These are phyloP conservation scores for Benthosema pterotum DNA, from an alignment of 2,797 vertebrate species.

Conservation along the genomic window DNA sequence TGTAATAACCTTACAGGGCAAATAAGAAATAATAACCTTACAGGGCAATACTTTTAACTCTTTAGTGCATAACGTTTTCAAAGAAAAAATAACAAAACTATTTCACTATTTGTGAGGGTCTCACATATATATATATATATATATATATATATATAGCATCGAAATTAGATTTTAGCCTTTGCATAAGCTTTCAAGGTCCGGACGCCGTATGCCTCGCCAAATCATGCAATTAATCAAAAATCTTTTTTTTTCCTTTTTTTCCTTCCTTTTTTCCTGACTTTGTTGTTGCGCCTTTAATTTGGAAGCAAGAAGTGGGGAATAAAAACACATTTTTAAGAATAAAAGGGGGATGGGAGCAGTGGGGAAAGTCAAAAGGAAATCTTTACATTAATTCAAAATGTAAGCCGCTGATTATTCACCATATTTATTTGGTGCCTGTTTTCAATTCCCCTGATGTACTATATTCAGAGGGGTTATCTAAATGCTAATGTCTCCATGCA, in stretches of 20 bases:
- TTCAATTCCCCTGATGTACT: conserved; percentile 65
- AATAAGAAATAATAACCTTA: too few species aligned
- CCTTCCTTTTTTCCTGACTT: not conserved
- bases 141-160: too few species aligned
- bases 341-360: conserved; percentile 3
- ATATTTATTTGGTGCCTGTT: conserved; percentile 70
- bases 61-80: too few species aligned
- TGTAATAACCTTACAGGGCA: too few species aligned
- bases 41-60: too few species aligned
- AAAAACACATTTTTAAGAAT: not conserved
- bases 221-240: not conserved
- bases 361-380: conserved; percentile 44
- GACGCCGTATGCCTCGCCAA: too few species aligned
- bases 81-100: too few species aligned
- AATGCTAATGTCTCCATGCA: conserved; percentile 83
- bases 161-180: too few species aligned
- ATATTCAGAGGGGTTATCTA: conserved; percentile 80
- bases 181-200: too few species aligned
- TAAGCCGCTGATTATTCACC: conserved; percentile 72
- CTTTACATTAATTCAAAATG: conserved; percentile 69
- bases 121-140: too few species aligned
- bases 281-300: conserved; percentile 12
- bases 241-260: not conserved
- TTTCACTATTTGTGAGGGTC: too few species aligned
- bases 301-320: conserved; percentile 15